A percentile compares a stretch with the other conserved stretches of the same genome.
phyloP scores from a whole-genome alignment of 2,113 vertebrate genomes.

The Percopsis transmontana region DNA sequence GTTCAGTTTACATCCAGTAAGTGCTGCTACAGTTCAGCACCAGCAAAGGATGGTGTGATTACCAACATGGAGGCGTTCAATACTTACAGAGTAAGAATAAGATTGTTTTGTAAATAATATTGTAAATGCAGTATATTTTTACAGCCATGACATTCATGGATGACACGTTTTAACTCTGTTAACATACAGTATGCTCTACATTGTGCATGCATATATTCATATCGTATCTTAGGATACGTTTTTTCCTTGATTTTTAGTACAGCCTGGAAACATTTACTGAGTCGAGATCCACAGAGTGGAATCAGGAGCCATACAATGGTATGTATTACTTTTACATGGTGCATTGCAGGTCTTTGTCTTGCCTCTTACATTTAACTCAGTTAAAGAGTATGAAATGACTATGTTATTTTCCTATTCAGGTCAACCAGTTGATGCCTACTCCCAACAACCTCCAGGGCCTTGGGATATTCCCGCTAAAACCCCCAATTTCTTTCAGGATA shows the following conservation, averaged over 20 bases:
- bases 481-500: conserved; percentile 68
- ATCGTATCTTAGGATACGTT: neutral
- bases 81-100: conserved; percentile 69
- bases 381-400: neutral
- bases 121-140: neutral
- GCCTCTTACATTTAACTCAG: neutral
- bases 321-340: neutral
- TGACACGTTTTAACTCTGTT: neutral
- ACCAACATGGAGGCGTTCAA: conserved; percentile 65
- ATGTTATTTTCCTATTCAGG: conserved; percentile 58
- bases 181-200: neutral
- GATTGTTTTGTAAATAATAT: neutral
- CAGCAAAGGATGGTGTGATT: conserved; percentile 68
- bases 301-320: conserved; percentile 50
- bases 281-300: conserved; percentile 65
- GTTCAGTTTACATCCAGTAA: conserved; percentile 41
- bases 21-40: conserved; percentile 66
- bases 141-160: neutral
- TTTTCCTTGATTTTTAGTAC: conserved; percentile 49
- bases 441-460: conserved; percentile 68
- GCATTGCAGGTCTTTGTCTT: neutral
- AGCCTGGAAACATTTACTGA: conserved; percentile 73
- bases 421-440: conserved; percentile 65
- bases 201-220: neutral
- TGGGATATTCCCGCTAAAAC: conserved; percentile 71